Conservation (phyloP, 2,888 invertebrate species). For the Copidosoma aretas region DNA sequence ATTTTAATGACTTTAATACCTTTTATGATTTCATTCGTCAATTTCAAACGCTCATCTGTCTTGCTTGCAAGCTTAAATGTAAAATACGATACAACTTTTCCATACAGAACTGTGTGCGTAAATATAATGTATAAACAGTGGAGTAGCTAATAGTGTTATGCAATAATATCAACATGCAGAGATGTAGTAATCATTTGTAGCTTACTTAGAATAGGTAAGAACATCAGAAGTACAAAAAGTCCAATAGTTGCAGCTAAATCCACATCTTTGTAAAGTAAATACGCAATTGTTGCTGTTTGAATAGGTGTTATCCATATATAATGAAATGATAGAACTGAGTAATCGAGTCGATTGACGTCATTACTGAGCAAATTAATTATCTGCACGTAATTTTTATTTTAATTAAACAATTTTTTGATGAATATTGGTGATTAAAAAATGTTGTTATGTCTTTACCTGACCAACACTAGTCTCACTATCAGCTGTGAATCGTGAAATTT, state of each 20-base stretch:
- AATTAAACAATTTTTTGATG: background rate
- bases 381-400: background rate
- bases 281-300: slow-evolving; percentile 70
- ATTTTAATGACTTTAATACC: slow-evolving; percentile 86
- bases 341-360: slow-evolving; percentile 82
- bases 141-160: too few species aligned
- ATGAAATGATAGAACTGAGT: slow-evolving; percentile 73
- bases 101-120: slow-evolving; percentile 60
- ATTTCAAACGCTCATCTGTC: slow-evolving; percentile 76
- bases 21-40: slow-evolving; percentile 80
- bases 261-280: slow-evolving; percentile 67
- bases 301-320: slow-evolving; percentile 83
- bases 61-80: slow-evolving; percentile 63
- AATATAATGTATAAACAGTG: background rate
- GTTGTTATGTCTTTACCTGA: slow-evolving; percentile 61
- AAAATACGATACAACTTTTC: slow-evolving; percentile 61
- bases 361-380: slow-evolving; percentile 85
- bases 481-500: slow-evolving; percentile 75
- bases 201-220: slow-evolving; percentile 65
- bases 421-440: background rate
- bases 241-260: slow-evolving; percentile 69
- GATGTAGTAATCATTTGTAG: background rate
- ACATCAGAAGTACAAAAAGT: slow-evolving; percentile 65
- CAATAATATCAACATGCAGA: background rate
- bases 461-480: slow-evolving; percentile 76